Base-by-base conservation (phyloP, 2,797 vertebrate species). In the Smutsia temminckii region DNA sequence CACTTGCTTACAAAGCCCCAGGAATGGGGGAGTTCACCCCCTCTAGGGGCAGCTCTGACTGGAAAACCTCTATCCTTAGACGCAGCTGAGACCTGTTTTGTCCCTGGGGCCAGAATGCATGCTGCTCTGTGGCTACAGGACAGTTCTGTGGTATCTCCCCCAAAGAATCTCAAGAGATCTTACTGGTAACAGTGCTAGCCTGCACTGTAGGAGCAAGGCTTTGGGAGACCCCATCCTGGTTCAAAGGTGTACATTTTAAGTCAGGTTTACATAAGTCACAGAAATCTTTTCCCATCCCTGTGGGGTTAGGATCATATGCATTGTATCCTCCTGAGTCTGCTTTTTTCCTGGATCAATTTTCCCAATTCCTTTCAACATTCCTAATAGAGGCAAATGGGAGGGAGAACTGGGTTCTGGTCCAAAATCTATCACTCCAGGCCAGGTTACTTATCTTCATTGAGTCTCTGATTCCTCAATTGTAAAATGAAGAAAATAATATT, bases 241-340 rank as follows among this genome's bases (percentile, higher is more conserved):
- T 90, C 49, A 94, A 92, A 93, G 57, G n/a, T 51, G 21, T 86
- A 25, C 9, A 64, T 80, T 95, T 95, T 85, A 95, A 89, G 53
- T 72, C 12, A 74, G 77, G 55, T 40, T 91, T 93, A 71, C 23
- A n/a, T 29, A 94, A 92, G 40, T 86, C 77, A 89, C 37, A 89
- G 94, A 92, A 80, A 85, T 55, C 9, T 92, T 77, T 66, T 32
- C 34, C n/a, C 32, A 6, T 64, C 21, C 64, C 81, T 80, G 32
- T 95, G 71, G 23, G 74, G 32, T 91, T 75, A 69, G 59, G 63
- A 68, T 72, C 7, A 75, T 59, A 93, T 42, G 23, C 34, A 85
- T 93, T 89, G 17, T 79, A 72, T 61, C 27, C 29, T 94, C 18
- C 57, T 32, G 40, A 66, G 20, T 80, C 64, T 93, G 46, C 20